Evolutionary conservation across 2,797 vertebrate genomes (phyloP).

Genomic region (Falco biarmicus): DNA sequence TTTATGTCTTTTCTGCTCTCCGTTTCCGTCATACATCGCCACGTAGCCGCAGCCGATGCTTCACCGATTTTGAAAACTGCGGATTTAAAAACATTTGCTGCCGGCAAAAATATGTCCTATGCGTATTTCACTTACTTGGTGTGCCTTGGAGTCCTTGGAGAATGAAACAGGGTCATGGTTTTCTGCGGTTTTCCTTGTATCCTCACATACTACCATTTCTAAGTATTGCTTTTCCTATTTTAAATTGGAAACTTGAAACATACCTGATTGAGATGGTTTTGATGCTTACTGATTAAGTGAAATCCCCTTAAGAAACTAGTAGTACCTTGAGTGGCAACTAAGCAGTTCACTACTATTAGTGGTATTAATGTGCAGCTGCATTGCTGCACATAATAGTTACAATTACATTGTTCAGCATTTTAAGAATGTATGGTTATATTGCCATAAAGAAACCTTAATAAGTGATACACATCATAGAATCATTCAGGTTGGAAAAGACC

Average conservation of each 20-base stretch:
- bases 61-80: rapidly evolving
- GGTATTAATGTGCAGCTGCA: not conserved
- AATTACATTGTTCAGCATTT: not conserved
- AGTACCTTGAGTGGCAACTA: not conserved
- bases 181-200: not conserved
- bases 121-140: rapidly evolving
- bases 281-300: not conserved
- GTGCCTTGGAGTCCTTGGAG: not conserved
- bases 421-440: not conserved
- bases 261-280: not conserved
- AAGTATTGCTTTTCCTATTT: not conserved
- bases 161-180: rapidly evolving
- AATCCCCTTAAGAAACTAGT: not conserved
- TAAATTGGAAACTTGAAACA: not conserved
- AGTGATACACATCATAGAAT: not conserved
- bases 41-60: rapidly evolving
- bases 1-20: rapidly evolving
- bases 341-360: not conserved
- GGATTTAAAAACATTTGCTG: rapidly evolving
- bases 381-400: not conserved
- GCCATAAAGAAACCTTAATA: not conserved
- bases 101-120: rapidly evolving
- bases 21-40: rapidly evolving
- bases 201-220: not conserved
- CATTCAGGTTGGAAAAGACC: too few relatives aligned